phyloP scores from a whole-genome alignment of 2,113 vertebrate species.

The Anolis carolinensis region DNA sequence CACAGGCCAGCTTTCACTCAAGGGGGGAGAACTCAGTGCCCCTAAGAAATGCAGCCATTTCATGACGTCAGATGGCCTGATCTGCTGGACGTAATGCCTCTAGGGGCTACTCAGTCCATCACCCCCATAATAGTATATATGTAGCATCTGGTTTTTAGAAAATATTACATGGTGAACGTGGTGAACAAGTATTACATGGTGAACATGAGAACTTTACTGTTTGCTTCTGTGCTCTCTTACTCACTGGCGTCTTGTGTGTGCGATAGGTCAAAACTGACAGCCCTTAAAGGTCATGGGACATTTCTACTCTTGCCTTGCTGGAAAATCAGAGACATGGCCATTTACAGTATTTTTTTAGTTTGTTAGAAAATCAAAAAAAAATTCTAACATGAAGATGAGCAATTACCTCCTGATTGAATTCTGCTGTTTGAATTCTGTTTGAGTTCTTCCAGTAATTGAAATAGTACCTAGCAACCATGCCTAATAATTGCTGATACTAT shows the following conservation, averaged over 20 bases:
- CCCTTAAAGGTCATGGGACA: background rate
- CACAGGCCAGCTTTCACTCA: background rate
- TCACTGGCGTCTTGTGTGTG: too few species aligned
- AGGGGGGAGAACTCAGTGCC: too few species aligned
- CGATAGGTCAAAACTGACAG: background rate
- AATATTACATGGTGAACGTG: background rate
- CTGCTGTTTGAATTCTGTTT: background rate
- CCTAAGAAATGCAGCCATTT: background rate
- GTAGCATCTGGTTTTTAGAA: constrained; percentile 9
- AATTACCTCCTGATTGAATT: background rate
- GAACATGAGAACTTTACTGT: background rate
- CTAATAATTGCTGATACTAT: background rate
- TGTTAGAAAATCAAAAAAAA: background rate
- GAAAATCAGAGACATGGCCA: background rate
- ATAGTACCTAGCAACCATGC: background rate
- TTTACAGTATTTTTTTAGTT: background rate
- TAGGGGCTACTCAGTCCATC: background rate
- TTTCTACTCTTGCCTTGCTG: background rate
- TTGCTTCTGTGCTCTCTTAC: background rate
- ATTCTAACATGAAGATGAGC: background rate
- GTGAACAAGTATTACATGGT: background rate
- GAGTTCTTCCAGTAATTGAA: background rate
- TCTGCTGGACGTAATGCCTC: background rate
- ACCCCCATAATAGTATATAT: background rate
- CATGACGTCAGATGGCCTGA: background rate